Evolutionary conservation across 2,888 invertebrate genomes (phyloP), one percentile per base, ranked within the genome.

Genomic region (Cataglyphis cursor): DNA sequence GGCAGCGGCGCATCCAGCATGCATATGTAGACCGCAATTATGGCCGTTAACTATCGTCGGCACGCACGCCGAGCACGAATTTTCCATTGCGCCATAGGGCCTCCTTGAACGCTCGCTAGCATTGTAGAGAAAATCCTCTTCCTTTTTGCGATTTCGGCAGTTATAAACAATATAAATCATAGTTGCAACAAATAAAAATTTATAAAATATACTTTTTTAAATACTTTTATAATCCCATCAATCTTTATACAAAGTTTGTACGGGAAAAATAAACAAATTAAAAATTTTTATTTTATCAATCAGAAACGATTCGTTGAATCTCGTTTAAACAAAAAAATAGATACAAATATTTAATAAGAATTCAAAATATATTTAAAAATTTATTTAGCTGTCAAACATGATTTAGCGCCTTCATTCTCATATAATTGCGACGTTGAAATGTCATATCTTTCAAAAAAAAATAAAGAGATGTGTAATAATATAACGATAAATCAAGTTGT

Each of bases 1-100:
- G 89, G 81, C 78, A 87, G 82, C 86, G 57, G 78, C 86, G 86
- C 89, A 89, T 88, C 85, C 90, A 89, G 84, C 88, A 85, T 90
- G 91, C 91, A 93, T 93, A 93, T 93, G 93, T 92, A 90, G 90
- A 83, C 88, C 75, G 91, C 91, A 93, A 93, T 92, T 92, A 91
- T 89, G 84, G 84, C 81, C 90, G 89, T 91, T 91, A 92, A 91
- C 91, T 92, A 92, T 91, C 91, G 89, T 88, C 91, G 88, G 91
- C 93, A 92, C 92, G 91, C 91, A 92, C 89, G 85, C 83, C 76
- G 82, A 78, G 54, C 78, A 83, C 82, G 87, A 87, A 90, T 90
- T 90, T 85, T 85, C 85, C 85, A 89, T 88, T 84, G 85, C 82
- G 24, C 80, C 73, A 51, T 74, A 24, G 51, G 57, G 57, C n/a